Percentiles rank a stretch among this genome's conserved stretches.
phyloP scores from a whole-genome alignment of 92 coral and sea anemone genomes.

The Virgularia gustaviana region DNA sequence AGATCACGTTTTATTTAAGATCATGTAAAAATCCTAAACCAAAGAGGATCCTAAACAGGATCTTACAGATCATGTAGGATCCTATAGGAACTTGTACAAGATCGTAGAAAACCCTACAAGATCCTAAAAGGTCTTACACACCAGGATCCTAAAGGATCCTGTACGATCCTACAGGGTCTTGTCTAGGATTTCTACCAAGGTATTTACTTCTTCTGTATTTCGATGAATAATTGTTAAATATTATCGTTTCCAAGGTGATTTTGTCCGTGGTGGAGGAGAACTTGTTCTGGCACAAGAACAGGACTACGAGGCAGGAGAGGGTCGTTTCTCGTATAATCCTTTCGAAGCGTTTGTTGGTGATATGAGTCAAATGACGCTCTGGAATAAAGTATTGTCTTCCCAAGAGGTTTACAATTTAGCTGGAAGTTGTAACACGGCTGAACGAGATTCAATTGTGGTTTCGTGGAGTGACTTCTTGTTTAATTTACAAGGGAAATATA shows the following conservation, averaged over 20 bases:
- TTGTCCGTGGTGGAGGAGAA: slow-evolving; percentile 87
- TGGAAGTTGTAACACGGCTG: slow-evolving; percentile 64
- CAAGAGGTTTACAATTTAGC: slow-evolving; percentile 72
- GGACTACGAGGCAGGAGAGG: slow-evolving; percentile 75
- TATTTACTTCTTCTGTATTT: too few species aligned
- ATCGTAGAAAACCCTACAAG: too few species aligned
- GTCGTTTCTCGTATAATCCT: slow-evolving; percentile 58
- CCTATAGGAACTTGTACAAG: too few species aligned
- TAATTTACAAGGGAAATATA: slow-evolving; percentile 66
- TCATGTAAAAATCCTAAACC: too few species aligned
- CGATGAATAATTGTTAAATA: neutral
- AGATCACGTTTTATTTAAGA: too few species aligned
- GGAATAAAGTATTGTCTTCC: slow-evolving; percentile 69
- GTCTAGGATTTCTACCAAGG: too few species aligned
- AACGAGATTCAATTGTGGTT: slow-evolving; percentile 61
- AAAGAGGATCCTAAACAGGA: too few species aligned
- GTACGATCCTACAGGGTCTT: too few species aligned
- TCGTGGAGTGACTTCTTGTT: slow-evolving; percentile 87
- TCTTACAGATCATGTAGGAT: too few species aligned
- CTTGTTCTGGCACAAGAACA: slow-evolving; percentile 95
- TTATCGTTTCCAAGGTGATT: slow-evolving; percentile 54
- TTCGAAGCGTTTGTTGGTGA: slow-evolving; percentile 93
- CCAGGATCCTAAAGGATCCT: too few species aligned
- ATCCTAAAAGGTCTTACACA: too few species aligned
- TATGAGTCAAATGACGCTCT: slow-evolving; percentile 81